Evolutionary conservation across 1,140 invertebrate genomes (phyloP), one percentile per base, ranked within the genome.

Genomic region (Dreissena rostriformis): DNA sequence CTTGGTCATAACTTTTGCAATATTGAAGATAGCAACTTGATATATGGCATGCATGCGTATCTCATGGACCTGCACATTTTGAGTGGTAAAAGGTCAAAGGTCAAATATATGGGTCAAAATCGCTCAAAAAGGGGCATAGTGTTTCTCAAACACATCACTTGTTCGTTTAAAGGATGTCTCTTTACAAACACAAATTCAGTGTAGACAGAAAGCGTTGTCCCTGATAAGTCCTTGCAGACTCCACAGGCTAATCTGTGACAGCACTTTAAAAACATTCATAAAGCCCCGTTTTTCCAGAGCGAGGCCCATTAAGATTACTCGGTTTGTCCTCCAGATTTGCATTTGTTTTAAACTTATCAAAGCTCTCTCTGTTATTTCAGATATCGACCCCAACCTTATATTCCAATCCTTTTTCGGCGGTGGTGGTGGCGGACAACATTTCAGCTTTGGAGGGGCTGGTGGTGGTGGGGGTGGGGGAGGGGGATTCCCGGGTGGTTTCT

Each of bases 331-430:
- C 6, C 19, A 61, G 70, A 57, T n/a, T 0, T 7, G n/a, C 24
- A n/a, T 8, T 24, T 39, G 15, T n/a, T 6, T 53, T 14, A 80
- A 14, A n/a, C n/a, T 28, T 15, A n/a, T 29, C 26, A 28, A 70
- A 0, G 22, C 89, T 90, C 57, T 91, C 88, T 88, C 82, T 88
- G 88, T 95, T 95, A 82, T 94, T 96, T 95, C 89, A 78, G 91
- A 96, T 93, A 95, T 97, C 85, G 96, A 97, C 92, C 96, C 96
- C 0, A 96, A 96, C 86, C 94, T 95, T 87, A 95, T 97, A 86
- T 97, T 97, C 94, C 96, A 97, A 92, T 94, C 96, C 7, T 97
- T 97, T 94, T 97, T 97, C 91, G 94, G 94, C 61, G 95, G 90
- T 19, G 90, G 89, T 19, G 85, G 86, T 57, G 88, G 88, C 28